Conservation (phyloP, 2,888 invertebrate species). For the Teinopalpus imperialis region DNA sequence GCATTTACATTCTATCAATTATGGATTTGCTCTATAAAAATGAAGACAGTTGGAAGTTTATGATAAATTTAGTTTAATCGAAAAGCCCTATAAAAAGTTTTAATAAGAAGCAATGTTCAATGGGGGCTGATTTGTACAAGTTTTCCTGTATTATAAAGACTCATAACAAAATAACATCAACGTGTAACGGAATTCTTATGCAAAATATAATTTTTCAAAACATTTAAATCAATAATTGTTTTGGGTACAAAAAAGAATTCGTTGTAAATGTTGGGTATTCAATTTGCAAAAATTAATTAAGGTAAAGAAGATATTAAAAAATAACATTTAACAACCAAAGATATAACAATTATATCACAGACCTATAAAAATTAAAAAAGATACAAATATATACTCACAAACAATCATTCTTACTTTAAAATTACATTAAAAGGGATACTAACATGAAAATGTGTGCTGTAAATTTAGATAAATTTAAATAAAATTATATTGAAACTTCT, state of each 20-base stretch:
- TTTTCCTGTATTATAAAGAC: no score
- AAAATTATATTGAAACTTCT: constrained; percentile 5
- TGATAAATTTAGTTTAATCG: constrained; percentile 37
- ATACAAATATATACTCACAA: no score
- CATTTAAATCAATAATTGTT: no score
- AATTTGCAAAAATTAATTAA: constrained; percentile 26
- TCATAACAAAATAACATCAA: no score
- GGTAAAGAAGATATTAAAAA: neutral
- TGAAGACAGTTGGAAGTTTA: constrained; percentile 76
- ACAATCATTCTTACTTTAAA: no score
- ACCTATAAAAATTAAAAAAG: constrained; percentile 6
- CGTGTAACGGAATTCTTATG: no score
- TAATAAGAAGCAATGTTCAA: neutral
- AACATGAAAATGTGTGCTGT: neutral
- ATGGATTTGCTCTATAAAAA: constrained; percentile 55
- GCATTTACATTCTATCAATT: constrained; percentile 57
- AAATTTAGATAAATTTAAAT: constrained; percentile 2
- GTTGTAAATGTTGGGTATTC: constrained; percentile 22
- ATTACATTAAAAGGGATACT: neutral
- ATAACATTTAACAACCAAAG: constrained; percentile 26
- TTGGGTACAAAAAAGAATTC: neutral
- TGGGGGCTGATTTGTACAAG: constrained; percentile 1
- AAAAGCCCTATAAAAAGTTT: constrained; percentile 13
- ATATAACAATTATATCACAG: constrained; percentile 24
- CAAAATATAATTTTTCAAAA: no score